Percentiles rank a stretch among this genome's conserved stretches.
phyloP scores from a whole-genome alignment of 1,140 invertebrate genomes.

The Seison nebaliae region DNA sequence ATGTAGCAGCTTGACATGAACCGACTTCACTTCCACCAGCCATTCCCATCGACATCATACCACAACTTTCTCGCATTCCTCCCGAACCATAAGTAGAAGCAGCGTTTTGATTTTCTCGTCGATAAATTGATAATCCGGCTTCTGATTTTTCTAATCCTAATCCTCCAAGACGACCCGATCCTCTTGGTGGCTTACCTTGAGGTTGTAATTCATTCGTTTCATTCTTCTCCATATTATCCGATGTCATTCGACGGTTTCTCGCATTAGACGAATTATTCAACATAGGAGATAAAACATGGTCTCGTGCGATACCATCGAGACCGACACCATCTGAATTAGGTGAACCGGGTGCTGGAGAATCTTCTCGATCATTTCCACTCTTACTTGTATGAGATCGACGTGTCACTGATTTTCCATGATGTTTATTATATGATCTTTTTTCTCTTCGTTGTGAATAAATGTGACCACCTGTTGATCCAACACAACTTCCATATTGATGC shows the following conservation, averaged over 20 bases:
- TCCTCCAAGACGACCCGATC: neutral
- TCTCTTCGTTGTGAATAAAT: too few relatives aligned
- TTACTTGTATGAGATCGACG: neutral
- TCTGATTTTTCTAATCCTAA: neutral
- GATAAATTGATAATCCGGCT: neutral
- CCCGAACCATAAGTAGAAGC: neutral
- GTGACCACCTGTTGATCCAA: too few relatives aligned
- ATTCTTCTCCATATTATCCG: too few relatives aligned
- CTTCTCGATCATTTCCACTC: neutral
- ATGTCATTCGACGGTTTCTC: too few relatives aligned
- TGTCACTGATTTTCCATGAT: neutral
- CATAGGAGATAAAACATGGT: too few relatives aligned
- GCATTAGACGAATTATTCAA: too few relatives aligned
- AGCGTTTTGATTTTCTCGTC: neutral
- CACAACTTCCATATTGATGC: too few relatives aligned
- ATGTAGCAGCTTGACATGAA: constrained; percentile 7
- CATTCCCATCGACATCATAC: too few relatives aligned
- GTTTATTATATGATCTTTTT: too few relatives aligned
- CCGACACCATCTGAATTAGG: too few relatives aligned
- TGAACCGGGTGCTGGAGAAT: neutral
- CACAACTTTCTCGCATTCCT: constrained; percentile 6
- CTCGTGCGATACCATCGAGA: too few relatives aligned
- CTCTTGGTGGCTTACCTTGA: neutral
- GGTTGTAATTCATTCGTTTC: too few relatives aligned
- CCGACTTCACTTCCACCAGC: constrained; percentile 3